Evolutionary conservation across 2,113 vertebrate genomes (phyloP), one percentile per base, ranked within the genome.

Genomic region (Tachysurus fulvidraco): DNA sequence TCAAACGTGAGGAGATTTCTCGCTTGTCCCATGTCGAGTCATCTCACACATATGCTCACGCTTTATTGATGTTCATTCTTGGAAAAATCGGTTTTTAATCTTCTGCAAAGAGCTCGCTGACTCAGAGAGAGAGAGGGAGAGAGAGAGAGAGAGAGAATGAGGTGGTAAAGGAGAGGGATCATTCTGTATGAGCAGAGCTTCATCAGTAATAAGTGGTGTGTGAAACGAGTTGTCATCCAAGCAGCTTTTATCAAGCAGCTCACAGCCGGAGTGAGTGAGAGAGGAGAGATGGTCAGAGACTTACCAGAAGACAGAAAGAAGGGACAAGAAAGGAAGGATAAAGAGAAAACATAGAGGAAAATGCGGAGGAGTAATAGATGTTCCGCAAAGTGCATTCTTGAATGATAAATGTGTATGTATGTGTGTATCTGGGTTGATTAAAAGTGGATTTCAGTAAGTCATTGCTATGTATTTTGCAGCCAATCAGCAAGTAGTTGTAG

Each of bases 181-280:
- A 50, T 88, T 84, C 83, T 88, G 83, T 88, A 84, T 21, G 67
- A 62, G 82, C 74, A 69, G 74, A 81, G 78, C 87, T 87, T 84
- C 83, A 88, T 91, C 86, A 86, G 88, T 88, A 91, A 86, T 91
- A 89, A 91, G 90, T 85, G 88, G 69, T 85, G 90, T 86, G 86
- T 89, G 90, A 91, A 90, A 91, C 86, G 86, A 89, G 84, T 91
- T 88, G 90, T 88, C 89, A 87, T 81, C 85, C 85, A 57, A 59
- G 82, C 54, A 83, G 83, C 69, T 76, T 85, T 86, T 84, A 89
- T 88, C 85, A 88, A 87, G 52, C 83, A 36, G 65, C 71, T 64
- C 11, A 0, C 69, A 84, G 83, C 11, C 12, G 83, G 60, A 88
- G n/a, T 52, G 84, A 28, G 67, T 3, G 60, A 64, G 44, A 64